Evolutionary conservation across 2,888 invertebrate genomes (phyloP).

Genomic region (Polietes domitor): DNA sequence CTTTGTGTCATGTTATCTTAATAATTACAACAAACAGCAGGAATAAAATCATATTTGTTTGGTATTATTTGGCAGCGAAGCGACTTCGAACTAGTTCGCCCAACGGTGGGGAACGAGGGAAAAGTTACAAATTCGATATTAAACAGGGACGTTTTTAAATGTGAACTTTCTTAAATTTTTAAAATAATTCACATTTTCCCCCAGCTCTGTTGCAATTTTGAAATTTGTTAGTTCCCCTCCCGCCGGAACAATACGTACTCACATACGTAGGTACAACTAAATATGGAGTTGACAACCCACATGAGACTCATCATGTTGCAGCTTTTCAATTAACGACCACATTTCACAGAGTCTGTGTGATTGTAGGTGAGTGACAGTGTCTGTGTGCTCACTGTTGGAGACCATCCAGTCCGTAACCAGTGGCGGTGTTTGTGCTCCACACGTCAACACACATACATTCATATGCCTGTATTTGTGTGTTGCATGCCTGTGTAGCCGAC

Average conservation of each 20-base stretch:
- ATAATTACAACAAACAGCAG: conserved; percentile 17
- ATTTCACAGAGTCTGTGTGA: conserved; percentile 16
- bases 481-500: conserved; percentile 15
- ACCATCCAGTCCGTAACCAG: background rate
- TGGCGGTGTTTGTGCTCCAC: background rate
- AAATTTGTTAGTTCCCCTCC: conserved; percentile 7
- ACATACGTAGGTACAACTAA: background rate
- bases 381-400: conserved; percentile 7
- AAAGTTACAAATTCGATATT: background rate
- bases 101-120: background rate
- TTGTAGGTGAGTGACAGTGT: background rate
- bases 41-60: background rate
- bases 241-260: background rate
- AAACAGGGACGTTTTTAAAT: conserved; percentile 15
- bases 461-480: background rate
- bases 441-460: background rate
- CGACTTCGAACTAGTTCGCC: no score
- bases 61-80: no score
- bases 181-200: background rate
- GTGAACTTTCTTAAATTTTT: background rate
- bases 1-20: conserved; percentile 23
- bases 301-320: conserved; percentile 43
- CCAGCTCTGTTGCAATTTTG: background rate
- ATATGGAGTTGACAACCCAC: conserved; percentile 42
- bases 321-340: conserved; percentile 49